Percentiles rank a stretch among this genome's conserved stretches.
phyloP scores from a whole-genome alignment of 2,888 invertebrate species.

The Lasioglossum zephyrum region DNA sequence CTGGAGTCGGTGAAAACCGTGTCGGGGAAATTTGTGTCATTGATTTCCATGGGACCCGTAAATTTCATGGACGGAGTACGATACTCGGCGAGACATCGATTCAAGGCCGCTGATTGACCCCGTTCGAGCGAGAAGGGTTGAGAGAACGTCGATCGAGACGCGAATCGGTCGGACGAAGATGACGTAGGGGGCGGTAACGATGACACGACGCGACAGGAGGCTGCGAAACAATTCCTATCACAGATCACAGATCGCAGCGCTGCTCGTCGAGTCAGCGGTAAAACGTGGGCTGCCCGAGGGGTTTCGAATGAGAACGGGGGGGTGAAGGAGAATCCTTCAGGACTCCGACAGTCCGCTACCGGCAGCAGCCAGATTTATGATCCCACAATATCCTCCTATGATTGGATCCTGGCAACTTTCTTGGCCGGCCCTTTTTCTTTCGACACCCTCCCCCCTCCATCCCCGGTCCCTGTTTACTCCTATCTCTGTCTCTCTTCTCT shows the following conservation, averaged over 20 bases:
- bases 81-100: background rate
- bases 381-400: slow-evolving; percentile 79
- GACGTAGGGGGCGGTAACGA: slow-evolving; percentile 28
- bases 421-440: slow-evolving; percentile 42
- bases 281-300: slow-evolving; percentile 53
- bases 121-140: slow-evolving; percentile 7
- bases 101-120: slow-evolving; percentile 7
- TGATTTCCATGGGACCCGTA: background rate
- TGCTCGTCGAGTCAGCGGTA: slow-evolving; percentile 68
- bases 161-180: slow-evolving; percentile 22
- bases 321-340: slow-evolving; percentile 67
- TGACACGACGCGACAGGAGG: slow-evolving; percentile 55
- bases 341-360: slow-evolving; percentile 69
- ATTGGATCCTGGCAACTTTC: slow-evolving; percentile 78
- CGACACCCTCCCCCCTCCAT: slow-evolving; percentile 11
- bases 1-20: too few relatives aligned
- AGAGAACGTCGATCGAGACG: background rate
- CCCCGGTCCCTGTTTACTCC: background rate
- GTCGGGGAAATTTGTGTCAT: too few relatives aligned
- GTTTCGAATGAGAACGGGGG: slow-evolving; percentile 58
- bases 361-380: slow-evolving; percentile 74
- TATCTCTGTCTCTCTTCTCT: background rate
- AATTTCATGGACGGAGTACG: background rate
- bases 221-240: slow-evolving; percentile 75
- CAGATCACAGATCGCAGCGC: slow-evolving; percentile 33